Evolutionary conservation across 2,797 vertebrate genomes (phyloP).

Genomic region (Manis crassicaudata): DNA sequence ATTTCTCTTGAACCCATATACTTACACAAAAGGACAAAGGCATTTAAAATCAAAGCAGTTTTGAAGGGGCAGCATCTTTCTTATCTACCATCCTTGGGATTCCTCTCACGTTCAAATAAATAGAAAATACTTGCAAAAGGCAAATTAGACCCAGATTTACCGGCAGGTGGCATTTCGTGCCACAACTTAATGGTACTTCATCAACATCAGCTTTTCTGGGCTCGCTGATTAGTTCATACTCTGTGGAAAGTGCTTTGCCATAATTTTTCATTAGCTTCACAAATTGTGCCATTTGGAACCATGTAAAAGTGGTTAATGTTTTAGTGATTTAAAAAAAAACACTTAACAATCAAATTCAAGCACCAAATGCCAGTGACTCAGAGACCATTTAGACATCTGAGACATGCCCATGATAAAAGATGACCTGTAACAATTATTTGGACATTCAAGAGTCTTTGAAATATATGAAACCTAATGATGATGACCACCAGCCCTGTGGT

Average conservation of each 20-base stretch:
- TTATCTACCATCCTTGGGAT: background rate
- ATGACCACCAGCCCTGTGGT: background rate
- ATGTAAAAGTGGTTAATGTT: slow-evolving; percentile 39
- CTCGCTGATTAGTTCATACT: background rate
- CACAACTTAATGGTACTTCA: slow-evolving; percentile 18
- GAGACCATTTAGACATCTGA: background rate
- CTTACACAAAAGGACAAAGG: background rate
- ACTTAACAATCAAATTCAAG: slow-evolving; percentile 23
- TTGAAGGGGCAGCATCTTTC: slow-evolving; percentile 15
- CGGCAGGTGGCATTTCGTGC: slow-evolving; percentile 45
- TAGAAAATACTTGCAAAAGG: slow-evolving; percentile 45
- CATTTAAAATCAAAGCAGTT: background rate
- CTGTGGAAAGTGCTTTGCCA: background rate
- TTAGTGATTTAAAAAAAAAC: slow-evolving; percentile 8
- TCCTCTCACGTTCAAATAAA: slow-evolving; percentile 23
- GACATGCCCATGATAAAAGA: background rate
- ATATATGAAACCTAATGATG: fast-evolving
- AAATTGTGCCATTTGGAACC: slow-evolving; percentile 30
- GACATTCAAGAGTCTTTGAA: background rate
- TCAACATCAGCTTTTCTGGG: slow-evolving; percentile 36
- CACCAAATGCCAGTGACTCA: background rate
- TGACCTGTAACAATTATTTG: background rate
- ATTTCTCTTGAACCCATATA: background rate
- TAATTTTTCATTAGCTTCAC: slow-evolving; percentile 59
- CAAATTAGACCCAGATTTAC: slow-evolving; percentile 47